phyloP scores from a whole-genome alignment of 2,113 vertebrate species.

The Corythoichthys haematopterus region DNA sequence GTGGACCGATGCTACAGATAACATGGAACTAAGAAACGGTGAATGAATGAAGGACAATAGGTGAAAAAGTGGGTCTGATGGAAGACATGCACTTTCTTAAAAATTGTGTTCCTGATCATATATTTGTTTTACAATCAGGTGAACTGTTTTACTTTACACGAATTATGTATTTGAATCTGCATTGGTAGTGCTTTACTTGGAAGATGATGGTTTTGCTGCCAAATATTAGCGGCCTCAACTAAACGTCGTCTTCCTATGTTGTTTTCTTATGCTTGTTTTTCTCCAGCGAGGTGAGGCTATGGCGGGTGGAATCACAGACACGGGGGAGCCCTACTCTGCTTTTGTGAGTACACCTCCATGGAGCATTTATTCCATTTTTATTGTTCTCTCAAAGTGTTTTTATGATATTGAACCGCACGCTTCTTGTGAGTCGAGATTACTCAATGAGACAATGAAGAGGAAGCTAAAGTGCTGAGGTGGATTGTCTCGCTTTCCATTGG shows the following conservation, averaged over 20 bases:
- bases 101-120: too few species aligned
- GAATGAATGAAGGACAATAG: neutral
- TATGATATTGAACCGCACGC: neutral
- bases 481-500: slow-evolving; percentile 11
- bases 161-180: too few species aligned
- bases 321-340: slow-evolving; percentile 90
- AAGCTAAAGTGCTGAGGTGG: slow-evolving; percentile 25
- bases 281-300: slow-evolving; percentile 61
- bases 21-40: neutral
- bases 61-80: too few species aligned
- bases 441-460: slow-evolving; percentile 24
- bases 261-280: neutral
- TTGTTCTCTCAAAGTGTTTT: neutral
- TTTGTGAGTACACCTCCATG: slow-evolving; percentile 79
- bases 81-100: too few species aligned
- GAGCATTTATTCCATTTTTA: neutral
- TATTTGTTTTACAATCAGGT: too few species aligned
- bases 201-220: too few species aligned
- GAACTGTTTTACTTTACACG: too few species aligned
- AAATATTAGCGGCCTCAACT: too few species aligned
- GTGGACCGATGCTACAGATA: too few species aligned
- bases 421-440: neutral
- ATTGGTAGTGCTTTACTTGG: too few species aligned
- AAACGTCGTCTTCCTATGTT: neutral
- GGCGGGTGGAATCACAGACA: slow-evolving; percentile 92